phyloP scores from a whole-genome alignment of 1,140 invertebrate genomes.

The Drosophila pachea region DNA sequence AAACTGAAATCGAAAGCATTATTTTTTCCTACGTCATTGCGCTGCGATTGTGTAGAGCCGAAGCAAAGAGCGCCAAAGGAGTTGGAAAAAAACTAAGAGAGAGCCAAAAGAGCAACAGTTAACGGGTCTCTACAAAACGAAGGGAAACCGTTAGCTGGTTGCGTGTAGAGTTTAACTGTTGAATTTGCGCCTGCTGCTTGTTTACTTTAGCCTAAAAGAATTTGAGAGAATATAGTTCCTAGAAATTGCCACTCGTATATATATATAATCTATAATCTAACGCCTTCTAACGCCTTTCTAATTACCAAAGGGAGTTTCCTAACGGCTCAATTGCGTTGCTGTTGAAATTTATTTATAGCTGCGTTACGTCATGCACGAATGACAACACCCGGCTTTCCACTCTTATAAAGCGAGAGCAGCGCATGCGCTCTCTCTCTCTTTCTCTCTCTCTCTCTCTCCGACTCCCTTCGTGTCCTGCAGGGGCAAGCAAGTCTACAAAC shows the following conservation, averaged over 20 bases:
- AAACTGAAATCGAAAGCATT: conserved; percentile 65
- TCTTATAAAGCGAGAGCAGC: conserved; percentile 51
- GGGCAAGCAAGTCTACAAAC: conserved; percentile 10
- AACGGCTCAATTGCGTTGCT: background rate
- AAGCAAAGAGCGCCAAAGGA: conserved; percentile 12
- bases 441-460: background rate
- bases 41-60: background rate
- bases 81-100: conserved; percentile 21
- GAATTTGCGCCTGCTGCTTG: conserved; percentile 21
- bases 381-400: conserved; percentile 60
- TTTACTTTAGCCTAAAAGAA: background rate
- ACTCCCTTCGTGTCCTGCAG: background rate
- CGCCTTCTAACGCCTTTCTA: too few species aligned
- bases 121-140: conserved; percentile 24
- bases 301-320: too few species aligned
- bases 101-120: conserved; percentile 14
- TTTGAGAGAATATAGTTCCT: too few species aligned
- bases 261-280: too few species aligned
- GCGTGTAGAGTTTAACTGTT: conserved; percentile 66
- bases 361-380: conserved; percentile 61
- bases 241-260: too few species aligned
- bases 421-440: conserved; percentile 38
- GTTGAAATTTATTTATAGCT: conserved; percentile 20
- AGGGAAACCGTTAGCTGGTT: too few species aligned
- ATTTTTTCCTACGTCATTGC: conserved; percentile 30